A percentile compares a stretch with the other conserved stretches of the same genome.
Evolutionary conservation across 2,797 vertebrate genomes (phyloP).

Genomic region (Sebastes nivosus): DNA sequence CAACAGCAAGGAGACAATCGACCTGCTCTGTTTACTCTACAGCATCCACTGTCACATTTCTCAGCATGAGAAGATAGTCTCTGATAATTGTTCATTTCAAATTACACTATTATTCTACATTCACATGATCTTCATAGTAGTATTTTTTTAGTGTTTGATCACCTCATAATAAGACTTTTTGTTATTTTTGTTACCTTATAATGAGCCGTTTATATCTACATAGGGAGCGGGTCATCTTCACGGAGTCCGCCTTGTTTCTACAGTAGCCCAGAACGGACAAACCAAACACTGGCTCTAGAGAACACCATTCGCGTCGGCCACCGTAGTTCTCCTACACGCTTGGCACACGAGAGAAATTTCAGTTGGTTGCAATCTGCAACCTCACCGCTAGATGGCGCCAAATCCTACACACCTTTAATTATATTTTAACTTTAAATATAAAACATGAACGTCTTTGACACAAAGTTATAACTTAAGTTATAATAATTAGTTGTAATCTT

Average conservation of each 20-base stretch:
- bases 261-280: too few species aligned
- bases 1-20: slow-evolving; percentile 3
- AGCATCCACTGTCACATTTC: background rate
- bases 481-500: background rate
- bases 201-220: too few species aligned
- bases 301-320: too few species aligned
- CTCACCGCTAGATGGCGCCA: too few species aligned
- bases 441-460: background rate
- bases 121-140: background rate
- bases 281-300: too few species aligned
- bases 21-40: background rate
- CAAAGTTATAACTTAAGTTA: background rate
- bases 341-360: too few species aligned
- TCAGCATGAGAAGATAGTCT: background rate
- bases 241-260: too few species aligned
- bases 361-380: too few species aligned
- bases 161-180: too few species aligned
- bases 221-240: too few species aligned
- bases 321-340: too few species aligned
- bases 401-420: background rate
- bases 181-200: too few species aligned
- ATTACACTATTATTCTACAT: background rate
- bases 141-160: background rate
- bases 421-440: background rate
- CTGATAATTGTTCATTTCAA: background rate